A percentile compares a stretch with the other conserved stretches of the same genome.
phyloP scores from a whole-genome alignment of 2,113 vertebrate species.

The Bothrops jararaca region DNA sequence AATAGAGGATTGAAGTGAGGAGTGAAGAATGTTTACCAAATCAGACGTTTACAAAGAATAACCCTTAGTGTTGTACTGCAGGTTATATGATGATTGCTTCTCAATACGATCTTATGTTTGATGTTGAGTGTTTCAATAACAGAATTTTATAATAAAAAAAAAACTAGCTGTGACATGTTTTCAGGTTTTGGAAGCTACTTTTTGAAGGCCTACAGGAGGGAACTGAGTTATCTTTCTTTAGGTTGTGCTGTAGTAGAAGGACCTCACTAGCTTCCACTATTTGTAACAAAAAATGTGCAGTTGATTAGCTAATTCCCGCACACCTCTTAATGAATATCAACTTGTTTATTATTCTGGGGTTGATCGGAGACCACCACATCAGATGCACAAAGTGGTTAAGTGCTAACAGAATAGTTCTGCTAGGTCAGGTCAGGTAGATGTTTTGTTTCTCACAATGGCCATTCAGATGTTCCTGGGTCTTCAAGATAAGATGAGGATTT shows the following conservation, averaged over 20 bases:
- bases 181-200: neutral
- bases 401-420: neutral
- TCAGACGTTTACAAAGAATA: too few species aligned
- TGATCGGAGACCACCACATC: neutral
- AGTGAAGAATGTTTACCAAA: too few species aligned
- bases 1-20: too few species aligned
- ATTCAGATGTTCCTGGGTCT: neutral
- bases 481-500: neutral
- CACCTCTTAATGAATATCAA: neutral
- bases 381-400: neutral
- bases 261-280: neutral
- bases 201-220: neutral
- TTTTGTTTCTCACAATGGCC: neutral
- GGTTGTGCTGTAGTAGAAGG: neutral
- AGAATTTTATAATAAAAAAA: too few species aligned
- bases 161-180: neutral
- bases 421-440: neutral
- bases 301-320: neutral
- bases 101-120: too few species aligned
- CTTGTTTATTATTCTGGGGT: neutral
- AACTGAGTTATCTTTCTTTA: neutral
- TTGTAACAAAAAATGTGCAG: neutral
- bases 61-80: too few species aligned
- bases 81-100: too few species aligned
- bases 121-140: too few species aligned